Evolutionary conservation across 2,113 vertebrate genomes (phyloP), one percentile per base, ranked within the genome.

Genomic region (Neodontobutis hainanensis): DNA sequence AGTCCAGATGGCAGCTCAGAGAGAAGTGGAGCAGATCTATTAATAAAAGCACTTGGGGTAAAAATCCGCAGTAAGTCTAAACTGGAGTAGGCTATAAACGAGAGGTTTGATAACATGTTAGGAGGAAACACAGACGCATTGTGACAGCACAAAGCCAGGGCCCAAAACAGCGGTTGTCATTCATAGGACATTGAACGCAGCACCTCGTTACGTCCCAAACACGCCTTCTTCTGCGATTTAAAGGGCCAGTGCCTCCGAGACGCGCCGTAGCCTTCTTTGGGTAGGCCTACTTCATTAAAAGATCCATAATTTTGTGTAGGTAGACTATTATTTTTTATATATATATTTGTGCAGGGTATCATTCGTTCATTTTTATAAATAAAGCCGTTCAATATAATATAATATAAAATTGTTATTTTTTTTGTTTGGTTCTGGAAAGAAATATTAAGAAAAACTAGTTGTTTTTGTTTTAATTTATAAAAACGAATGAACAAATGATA

Each of bases 221-320:
- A 85, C 90, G 81, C 89, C 89, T 75, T 82, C 86, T 47, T 1
- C 12, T 0, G 74, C 70, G 59, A 15, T 58, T 91, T 91, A 91
- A 91, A 91, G 90, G 16, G 72, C 83, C 85, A 90, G 85, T 14
- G 80, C 69, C 60, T 45, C 58, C 19, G 3, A 7, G 19, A 27
- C 19, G 19, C 19, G 19, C 19, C 3, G 19, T 27, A 27, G 3
- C 19, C 19, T 27, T 27, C 3, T 27, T 27, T 27, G 19, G 19
- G 19, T 27, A 27, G 19, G 19, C 19, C 19, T 27, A 27, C 19
- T 27, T 27, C 3, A 27, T 27, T 27, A 27, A 27, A 27, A 27
- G 19, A 27, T 27, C 1, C 19, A 27, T 27, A 27, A 27, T 2
- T 27, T 27, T 27, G 19, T 27, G 19, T 27, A 27, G 1, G 19